Evolutionary conservation across 1,140 invertebrate genomes (phyloP).

Genomic region (Drosophila prosaltans): DNA sequence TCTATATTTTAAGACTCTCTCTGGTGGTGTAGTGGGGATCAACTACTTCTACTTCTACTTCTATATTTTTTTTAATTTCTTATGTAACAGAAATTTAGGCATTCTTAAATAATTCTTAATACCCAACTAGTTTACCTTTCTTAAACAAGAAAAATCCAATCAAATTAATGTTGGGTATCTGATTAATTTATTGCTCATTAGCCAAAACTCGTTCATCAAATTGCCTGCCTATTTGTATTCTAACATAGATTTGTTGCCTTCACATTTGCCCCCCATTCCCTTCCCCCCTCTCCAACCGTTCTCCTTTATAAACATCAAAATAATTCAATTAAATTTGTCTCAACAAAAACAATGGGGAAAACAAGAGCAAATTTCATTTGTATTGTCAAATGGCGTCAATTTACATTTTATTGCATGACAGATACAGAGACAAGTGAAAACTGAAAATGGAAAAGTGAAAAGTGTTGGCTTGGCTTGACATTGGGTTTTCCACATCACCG

Average conservation of each 20-base stretch:
- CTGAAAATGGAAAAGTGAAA: constrained; percentile 4
- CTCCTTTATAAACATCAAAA: neutral
- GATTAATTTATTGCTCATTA: constrained; percentile 11
- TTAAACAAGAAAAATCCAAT: neutral
- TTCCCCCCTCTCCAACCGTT: neutral
- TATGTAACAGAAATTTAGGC: neutral
- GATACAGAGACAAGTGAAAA: neutral
- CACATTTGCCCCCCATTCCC: neutral
- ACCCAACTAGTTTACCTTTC: neutral
- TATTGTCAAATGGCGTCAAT: constrained; percentile 21
- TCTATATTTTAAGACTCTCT: too few relatives aligned
- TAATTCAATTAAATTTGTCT: constrained; percentile 25
- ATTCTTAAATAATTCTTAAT: neutral
- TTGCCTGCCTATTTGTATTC: constrained; percentile 3
- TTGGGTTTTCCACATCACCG: constrained; percentile 48
- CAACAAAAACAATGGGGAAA: neutral
- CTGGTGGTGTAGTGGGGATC: too few relatives aligned
- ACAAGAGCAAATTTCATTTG: constrained; percentile 15
- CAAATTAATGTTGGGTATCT: neutral
- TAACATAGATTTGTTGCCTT: neutral
- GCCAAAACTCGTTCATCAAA: neutral
- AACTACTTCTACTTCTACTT: too few relatives aligned
- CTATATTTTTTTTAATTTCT: too few relatives aligned
- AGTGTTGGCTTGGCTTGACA: constrained; percentile 13
- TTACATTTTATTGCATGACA: constrained; percentile 18